phyloP scores from a whole-genome alignment of 37 sponge, comb jelly and placozoan genomes.

The Spongia lamella region DNA sequence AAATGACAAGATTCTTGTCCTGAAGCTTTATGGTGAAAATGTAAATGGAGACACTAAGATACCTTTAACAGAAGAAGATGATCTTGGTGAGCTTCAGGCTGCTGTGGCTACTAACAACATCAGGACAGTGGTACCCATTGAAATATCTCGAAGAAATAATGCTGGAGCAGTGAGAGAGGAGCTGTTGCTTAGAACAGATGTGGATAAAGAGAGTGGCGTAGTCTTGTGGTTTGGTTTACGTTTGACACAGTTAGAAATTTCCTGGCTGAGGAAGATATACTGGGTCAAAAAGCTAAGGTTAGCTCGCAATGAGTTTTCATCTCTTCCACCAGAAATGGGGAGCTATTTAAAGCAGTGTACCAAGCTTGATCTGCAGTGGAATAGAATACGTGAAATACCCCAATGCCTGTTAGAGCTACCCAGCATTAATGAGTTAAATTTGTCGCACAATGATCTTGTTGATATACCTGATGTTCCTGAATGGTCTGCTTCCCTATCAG shows the following conservation, averaged over 20 bases:
- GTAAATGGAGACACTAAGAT: not conserved
- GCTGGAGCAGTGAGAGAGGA: conserved; percentile 46
- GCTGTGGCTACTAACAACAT: conserved; percentile 53
- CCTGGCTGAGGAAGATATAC: conserved; percentile 67
- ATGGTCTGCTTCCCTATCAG: conserved; percentile 73
- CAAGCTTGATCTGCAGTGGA: conserved; percentile 68
- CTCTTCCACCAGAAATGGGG: conserved; percentile 70
- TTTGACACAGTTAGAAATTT: conserved; percentile 51
- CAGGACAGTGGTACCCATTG: conserved; percentile 76
- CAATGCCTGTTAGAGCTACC: conserved; percentile 81
- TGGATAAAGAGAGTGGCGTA: conserved; percentile 49
- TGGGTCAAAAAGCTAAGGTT: conserved; percentile 76
- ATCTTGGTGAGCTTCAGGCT: conserved; percentile 55
- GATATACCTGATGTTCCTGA: conserved; percentile 75
- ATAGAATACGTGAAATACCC: conserved; percentile 69
- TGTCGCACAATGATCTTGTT: conserved; percentile 68
- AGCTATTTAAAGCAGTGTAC: conserved; percentile 50
- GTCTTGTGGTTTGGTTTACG: conserved; percentile 81
- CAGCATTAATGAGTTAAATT: conserved; percentile 67
- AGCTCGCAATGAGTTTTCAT: conserved; percentile 72
- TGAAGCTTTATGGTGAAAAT: conserved; percentile 60
- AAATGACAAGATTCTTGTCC: conserved; percentile 50
- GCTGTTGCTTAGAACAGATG: conserved; percentile 78
- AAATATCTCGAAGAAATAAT: conserved; percentile 57
- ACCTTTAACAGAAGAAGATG: conserved; percentile 22